phyloP scores from a whole-genome alignment of 2,888 invertebrate species.

The Heteromurus nitidus region DNA sequence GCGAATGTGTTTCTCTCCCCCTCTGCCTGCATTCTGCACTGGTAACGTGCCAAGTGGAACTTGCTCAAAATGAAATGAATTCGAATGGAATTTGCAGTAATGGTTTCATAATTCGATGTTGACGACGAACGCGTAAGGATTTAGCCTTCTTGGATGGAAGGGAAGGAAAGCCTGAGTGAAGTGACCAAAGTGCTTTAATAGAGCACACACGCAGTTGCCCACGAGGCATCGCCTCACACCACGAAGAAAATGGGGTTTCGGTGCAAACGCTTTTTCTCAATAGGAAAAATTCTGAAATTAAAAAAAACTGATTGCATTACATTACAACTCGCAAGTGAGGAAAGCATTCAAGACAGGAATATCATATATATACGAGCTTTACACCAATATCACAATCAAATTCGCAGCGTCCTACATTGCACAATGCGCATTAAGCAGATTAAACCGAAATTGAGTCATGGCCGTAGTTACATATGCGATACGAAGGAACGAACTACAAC shows the following conservation, averaged over 20 bases:
- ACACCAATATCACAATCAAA: no score
- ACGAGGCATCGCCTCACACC: not conserved
- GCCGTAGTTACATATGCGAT: slow-evolving; percentile 31
- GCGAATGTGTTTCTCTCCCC: not conserved
- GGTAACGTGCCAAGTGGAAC: not conserved
- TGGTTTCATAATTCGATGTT: no score
- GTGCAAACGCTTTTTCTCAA: not conserved
- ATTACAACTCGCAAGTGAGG: not conserved
- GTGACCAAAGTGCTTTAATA: no score
- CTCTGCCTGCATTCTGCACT: not conserved
- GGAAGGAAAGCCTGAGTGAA: no score
- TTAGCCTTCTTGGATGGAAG: no score
- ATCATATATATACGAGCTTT: no score
- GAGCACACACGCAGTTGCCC: no score
- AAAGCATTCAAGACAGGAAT: not conserved
- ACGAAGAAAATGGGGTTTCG: slow-evolving; percentile 11
- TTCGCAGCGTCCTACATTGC: slow-evolving; percentile 49
- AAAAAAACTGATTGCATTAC: not conserved
- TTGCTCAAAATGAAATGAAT: not conserved
- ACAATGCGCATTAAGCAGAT: slow-evolving; percentile 52
- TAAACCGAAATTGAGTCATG: slow-evolving; percentile 63
- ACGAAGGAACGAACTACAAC: not conserved
- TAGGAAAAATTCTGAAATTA: slow-evolving; percentile 9
- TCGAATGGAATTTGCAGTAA: not conserved
- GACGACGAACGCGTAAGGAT: no score